These are phyloP conservation scores for Drosophila prosaltans DNA, from an alignment of 1,140 invertebrate species.

Conservation along the genomic window DNA sequence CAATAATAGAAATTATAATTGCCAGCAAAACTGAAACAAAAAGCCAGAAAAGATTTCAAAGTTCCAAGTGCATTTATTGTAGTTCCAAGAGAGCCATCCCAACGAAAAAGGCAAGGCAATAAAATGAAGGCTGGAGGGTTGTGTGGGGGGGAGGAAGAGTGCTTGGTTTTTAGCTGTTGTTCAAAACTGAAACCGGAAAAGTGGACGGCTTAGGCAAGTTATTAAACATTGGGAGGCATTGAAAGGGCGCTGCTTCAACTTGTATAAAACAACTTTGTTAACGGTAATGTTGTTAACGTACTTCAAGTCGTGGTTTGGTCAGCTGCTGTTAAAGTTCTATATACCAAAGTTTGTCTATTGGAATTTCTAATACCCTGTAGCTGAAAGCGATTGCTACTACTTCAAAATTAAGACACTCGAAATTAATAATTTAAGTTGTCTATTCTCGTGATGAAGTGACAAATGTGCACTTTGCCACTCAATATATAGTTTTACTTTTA, in stretches of 20 bases:
- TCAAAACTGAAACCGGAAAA: conserved; percentile 26
- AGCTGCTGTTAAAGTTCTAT: conserved; percentile 21
- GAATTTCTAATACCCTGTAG: background rate
- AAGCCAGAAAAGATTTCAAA: background rate
- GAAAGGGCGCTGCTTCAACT: conserved; percentile 41
- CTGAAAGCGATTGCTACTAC: background rate
- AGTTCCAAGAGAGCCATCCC: background rate
- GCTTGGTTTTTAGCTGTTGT: background rate
- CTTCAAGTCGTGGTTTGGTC: conserved; percentile 35
- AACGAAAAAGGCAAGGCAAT: background rate
- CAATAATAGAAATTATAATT: conserved; percentile 14
- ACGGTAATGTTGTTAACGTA: conserved; percentile 50
- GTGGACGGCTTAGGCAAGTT: conserved; percentile 41
- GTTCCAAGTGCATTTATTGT: conserved; percentile 1
- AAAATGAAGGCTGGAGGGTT: background rate
- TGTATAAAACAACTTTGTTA: conserved; percentile 52
- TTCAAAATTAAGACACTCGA: too few relatives aligned
- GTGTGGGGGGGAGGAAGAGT: background rate
- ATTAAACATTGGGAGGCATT: conserved; percentile 37
- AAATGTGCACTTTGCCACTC: too few relatives aligned
- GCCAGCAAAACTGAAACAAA: conserved; percentile 4
- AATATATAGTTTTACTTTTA: too few relatives aligned
- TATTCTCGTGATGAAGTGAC: too few relatives aligned
- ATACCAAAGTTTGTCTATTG: background rate
- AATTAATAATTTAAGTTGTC: too few relatives aligned